Base-by-base conservation (phyloP, 1,140 invertebrate species). In the Ylistrum balloti region DNA sequence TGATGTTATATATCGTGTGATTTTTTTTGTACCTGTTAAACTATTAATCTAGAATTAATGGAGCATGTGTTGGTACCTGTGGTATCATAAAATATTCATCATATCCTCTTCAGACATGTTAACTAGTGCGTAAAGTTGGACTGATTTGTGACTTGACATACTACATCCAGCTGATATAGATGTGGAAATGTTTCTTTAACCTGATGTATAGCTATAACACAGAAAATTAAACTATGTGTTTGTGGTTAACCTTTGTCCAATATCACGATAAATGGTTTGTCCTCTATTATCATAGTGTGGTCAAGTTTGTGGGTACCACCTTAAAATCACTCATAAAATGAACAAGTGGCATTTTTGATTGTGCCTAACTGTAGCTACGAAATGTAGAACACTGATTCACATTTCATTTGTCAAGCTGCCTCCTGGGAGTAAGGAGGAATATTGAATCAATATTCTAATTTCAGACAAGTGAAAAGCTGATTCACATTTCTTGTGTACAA, bases 11-110 rank as follows among this genome's bases (percentile, higher is more conserved):
- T 45, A 15, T n/a, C n/a, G n/a, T 45, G 20, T 1, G 3, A n/a
- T 28, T n/a, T 74, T 17, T 74, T 74, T 22, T n/a, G 3, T 74
- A 74, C 56, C 56, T 74, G 22, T 28, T 74, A n/a, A 74, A 74
- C 56, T 74, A 74, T 74, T 74, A 74, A 74, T 74, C 56, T 74
- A 17, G 41, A 74, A 28, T 74, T 74, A 74, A 74, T 74, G 56
- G n/a, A 74, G 56, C 56, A 74, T 74, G 56, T 5, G 5, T n/a
- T 74, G 17, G 56, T 74, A 28, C 22, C 22, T 74, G 41, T 45
- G 20, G 41, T 13, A 45, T 45, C 41, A 45, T 45, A 15, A 45
- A 74, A n/a, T 20, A 48, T 48, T 48, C 56, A 74, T 74, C 56
- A 28, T 74, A 74, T 74, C 56, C 7, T n/a, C 22, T 11, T 74